Evolutionary conservation across 2,797 vertebrate genomes (phyloP).

Genomic region (Crax fasciolata): DNA sequence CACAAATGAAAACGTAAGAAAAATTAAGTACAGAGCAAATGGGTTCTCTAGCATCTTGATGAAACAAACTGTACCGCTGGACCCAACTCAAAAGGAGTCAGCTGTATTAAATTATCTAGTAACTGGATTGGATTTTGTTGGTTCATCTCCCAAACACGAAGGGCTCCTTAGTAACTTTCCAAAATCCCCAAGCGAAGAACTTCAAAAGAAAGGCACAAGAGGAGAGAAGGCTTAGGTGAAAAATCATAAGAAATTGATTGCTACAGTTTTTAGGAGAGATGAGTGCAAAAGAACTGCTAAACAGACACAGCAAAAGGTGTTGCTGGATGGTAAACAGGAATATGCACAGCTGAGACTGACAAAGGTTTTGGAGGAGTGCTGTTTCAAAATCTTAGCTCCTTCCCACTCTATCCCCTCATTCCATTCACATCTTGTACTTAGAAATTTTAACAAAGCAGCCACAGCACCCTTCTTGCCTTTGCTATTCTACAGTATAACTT

Average conservation of each 20-base stretch:
- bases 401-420: background rate
- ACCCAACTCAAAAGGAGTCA: background rate
- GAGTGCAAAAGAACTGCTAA: background rate
- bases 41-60: background rate
- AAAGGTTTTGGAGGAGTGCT: background rate
- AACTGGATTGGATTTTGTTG: background rate
- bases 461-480: background rate
- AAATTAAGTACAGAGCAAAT: slow-evolving; percentile 50
- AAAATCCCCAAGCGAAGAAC: background rate
- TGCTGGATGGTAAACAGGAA: background rate
- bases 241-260: background rate
- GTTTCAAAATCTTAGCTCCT: background rate
- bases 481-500: background rate
- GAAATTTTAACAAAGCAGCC: background rate
- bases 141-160: background rate
- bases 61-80: background rate
- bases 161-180: background rate
- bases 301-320: background rate
- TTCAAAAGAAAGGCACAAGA: background rate
- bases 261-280: background rate
- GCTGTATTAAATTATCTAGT: background rate
- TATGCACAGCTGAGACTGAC: background rate
- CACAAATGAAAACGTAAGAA: slow-evolving; percentile 79
- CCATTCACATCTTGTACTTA: background rate
- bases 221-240: background rate